Conservation (phyloP, 2,888 invertebrate genomes). For the Liposcelis brunnea region DNA sequence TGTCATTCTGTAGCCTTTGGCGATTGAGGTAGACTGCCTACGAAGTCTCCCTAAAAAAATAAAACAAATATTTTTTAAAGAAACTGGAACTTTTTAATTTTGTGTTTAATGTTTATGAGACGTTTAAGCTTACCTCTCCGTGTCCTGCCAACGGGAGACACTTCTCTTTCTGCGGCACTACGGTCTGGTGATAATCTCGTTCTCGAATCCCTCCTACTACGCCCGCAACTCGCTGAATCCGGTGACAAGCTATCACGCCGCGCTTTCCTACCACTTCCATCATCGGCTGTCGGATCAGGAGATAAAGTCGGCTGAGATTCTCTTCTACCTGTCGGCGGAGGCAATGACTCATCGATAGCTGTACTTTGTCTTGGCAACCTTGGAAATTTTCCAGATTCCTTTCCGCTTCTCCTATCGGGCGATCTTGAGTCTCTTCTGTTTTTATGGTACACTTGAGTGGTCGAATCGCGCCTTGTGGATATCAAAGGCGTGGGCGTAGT, state of each 20-base stretch:
- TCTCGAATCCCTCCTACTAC: slow-evolving; percentile 51
- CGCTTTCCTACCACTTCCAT: slow-evolving; percentile 47
- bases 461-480: slow-evolving; percentile 54
- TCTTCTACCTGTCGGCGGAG: slow-evolving; percentile 43
- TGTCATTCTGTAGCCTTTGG: slow-evolving; percentile 22
- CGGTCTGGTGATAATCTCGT: slow-evolving; percentile 66
- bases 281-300: slow-evolving; percentile 43
- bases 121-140: too few relatives aligned
- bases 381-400: slow-evolving; percentile 30
- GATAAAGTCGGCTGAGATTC: slow-evolving; percentile 66
- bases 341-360: slow-evolving; percentile 72
- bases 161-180: slow-evolving; percentile 52
- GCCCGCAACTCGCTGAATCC: slow-evolving; percentile 54
- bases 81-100: too few relatives aligned
- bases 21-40: slow-evolving; percentile 62
- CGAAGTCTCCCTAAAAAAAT: slow-evolving; percentile 41
- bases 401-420: slow-evolving; percentile 10
- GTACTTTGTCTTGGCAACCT: slow-evolving; percentile 73
- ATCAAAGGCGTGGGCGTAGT: slow-evolving; percentile 32
- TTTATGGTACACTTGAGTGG: slow-evolving; percentile 55
- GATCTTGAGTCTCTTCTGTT: slow-evolving; percentile 16
- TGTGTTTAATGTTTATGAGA: too few relatives aligned
- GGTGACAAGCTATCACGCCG: slow-evolving; percentile 77
- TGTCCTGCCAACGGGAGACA: slow-evolving; percentile 56
- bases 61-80: background rate